Conservation (phyloP, 1,140 invertebrate genomes). For the Caenorhabditis remanei region DNA sequence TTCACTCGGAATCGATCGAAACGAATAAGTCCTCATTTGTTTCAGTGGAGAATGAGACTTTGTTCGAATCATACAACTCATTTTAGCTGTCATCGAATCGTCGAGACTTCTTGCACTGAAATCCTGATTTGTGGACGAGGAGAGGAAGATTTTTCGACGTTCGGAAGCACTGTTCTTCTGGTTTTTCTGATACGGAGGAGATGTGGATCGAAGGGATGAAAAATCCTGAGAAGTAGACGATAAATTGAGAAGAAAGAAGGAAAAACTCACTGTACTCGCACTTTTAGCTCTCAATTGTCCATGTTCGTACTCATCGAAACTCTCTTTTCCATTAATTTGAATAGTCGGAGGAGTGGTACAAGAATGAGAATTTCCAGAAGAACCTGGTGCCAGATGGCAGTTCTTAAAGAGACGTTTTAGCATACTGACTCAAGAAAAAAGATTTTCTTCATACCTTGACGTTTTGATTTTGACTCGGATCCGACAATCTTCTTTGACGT, state of each 20-base stretch:
- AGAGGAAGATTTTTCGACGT: conserved; percentile 28
- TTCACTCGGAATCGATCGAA: conserved; percentile 60
- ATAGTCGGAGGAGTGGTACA: conserved; percentile 61
- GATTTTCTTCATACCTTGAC: not conserved
- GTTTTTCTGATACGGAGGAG: not conserved
- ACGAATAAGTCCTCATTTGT: conserved; percentile 65
- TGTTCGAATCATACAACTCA: conserved; percentile 58
- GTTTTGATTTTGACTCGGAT: conserved; percentile 39
- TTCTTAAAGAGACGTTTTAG: conserved; percentile 30
- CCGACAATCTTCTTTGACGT: conserved; percentile 45
- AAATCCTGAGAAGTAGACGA: conserved; percentile 13
- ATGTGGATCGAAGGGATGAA: not conserved
- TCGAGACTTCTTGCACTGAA: conserved; percentile 58
- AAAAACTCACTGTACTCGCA: conserved; percentile 4
- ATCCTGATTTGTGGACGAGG: conserved; percentile 48
- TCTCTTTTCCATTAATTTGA: conserved; percentile 64
- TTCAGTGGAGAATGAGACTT: conserved; percentile 62
- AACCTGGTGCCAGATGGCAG: not conserved
- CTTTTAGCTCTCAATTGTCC: conserved; percentile 42
- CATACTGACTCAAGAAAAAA: not conserved
- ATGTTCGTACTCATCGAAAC: conserved; percentile 57
- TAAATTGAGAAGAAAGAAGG: not conserved
- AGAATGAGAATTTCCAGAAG: not conserved
- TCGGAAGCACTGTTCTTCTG: conserved; percentile 16
- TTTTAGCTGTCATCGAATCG: conserved; percentile 57